phyloP scores from a whole-genome alignment of 2,888 invertebrate genomes.

The Dynastes maya region DNA sequence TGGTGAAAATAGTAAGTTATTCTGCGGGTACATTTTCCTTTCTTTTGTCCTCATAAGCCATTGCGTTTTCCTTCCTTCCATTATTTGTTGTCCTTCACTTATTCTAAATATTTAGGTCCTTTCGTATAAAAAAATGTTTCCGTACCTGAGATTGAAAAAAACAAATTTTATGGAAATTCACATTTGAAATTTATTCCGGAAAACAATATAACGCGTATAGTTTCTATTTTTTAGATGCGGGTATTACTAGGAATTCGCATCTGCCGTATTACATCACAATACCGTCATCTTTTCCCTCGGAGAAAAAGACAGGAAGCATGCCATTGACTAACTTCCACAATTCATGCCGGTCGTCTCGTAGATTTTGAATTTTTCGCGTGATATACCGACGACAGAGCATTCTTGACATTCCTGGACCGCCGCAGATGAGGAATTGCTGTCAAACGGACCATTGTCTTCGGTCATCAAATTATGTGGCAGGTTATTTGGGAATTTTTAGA shows the following conservation, averaged over 20 bases:
- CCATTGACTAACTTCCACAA: conserved; percentile 65
- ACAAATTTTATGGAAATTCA: too few species aligned
- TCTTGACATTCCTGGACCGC: conserved; percentile 64
- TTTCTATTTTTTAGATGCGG: too few species aligned
- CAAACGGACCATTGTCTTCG: conserved; percentile 65
- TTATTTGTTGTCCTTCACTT: too few species aligned
- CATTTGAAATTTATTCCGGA: too few species aligned
- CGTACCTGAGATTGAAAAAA: too few species aligned
- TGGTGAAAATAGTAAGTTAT: too few species aligned
- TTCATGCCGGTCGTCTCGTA: conserved; percentile 49
- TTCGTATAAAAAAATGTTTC: too few species aligned
- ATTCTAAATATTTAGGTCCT: too few species aligned
- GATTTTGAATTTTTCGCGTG: conserved; percentile 69
- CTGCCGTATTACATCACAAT: conserved; percentile 61
- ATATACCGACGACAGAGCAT: conserved; percentile 64
- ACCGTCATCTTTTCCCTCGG: conserved; percentile 53
- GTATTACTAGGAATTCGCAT: conserved; percentile 49
- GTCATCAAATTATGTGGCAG: conserved; percentile 50
- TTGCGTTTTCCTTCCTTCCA: too few species aligned
- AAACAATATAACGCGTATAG: too few species aligned
- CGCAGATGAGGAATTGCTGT: conserved; percentile 68
- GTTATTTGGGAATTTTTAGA: conserved; percentile 43
- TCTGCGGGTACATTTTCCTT: too few species aligned
- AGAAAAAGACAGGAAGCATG: conserved; percentile 1
- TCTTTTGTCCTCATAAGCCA: too few species aligned